Evolutionary conservation across 2,113 vertebrate species (phyloP).

Genomic region (Galbula dea): DNA sequence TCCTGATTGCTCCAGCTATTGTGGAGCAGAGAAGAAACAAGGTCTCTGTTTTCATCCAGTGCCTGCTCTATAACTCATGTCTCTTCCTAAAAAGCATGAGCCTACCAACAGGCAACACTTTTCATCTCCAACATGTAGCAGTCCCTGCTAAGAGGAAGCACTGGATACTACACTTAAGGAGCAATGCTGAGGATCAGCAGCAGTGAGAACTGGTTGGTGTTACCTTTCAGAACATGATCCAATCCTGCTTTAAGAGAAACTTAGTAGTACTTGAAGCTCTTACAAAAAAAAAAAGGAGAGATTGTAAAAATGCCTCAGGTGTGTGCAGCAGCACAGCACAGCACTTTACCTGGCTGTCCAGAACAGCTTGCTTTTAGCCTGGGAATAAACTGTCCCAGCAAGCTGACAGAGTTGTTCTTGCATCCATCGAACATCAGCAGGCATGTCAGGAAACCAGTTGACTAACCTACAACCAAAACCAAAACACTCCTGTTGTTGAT

Average conservation of each 20-base stretch:
- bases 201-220: not conserved
- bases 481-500: not conserved
- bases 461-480: slow-evolving; percentile 72
- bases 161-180: not conserved
- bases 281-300: not conserved
- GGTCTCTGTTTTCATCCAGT: not conserved
- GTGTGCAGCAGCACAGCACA: not conserved
- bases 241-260: not conserved
- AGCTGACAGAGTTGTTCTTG: slow-evolving; percentile 71
- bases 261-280: not conserved
- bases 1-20: not conserved
- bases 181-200: not conserved
- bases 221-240: not conserved
- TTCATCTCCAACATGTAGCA: not conserved
- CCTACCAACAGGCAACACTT: not conserved
- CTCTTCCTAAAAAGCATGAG: not conserved
- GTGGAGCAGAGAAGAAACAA: not conserved
- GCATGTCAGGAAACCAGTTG: slow-evolving; percentile 89
- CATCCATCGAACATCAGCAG: slow-evolving; percentile 82
- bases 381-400: slow-evolving; percentile 74
- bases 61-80: not conserved
- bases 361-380: slow-evolving; percentile 70
- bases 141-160: not conserved
- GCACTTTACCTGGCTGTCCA: slow-evolving; percentile 29
- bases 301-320: not conserved